Conservation (phyloP, 2,113 vertebrate species). For the Paedocypris sp. region DNA sequence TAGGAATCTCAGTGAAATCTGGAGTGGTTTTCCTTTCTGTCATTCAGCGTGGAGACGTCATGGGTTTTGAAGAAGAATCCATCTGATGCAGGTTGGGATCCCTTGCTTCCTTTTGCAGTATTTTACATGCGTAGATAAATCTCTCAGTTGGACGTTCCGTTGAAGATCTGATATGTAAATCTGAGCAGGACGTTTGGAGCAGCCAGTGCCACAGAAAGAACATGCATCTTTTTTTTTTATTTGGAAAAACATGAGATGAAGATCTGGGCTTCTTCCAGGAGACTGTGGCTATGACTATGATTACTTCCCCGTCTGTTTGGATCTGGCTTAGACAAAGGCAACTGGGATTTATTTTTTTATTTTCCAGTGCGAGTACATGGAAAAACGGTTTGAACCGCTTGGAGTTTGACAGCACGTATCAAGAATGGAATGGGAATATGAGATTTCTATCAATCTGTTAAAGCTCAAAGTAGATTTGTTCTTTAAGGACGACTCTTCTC, state of each 20-base stretch:
- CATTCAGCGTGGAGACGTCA: no score
- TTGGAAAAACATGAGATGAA: not conserved
- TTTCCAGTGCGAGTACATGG: constrained; percentile 35
- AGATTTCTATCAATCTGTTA: constrained; percentile 19
- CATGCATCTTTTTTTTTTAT: not conserved
- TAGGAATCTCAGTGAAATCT: no score
- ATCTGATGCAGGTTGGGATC: no score
- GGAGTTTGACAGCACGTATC: constrained; percentile 33
- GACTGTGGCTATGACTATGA: constrained; percentile 29
- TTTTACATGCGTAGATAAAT: not conserved
- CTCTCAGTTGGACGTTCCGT: not conserved
- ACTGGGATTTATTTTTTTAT: constrained; percentile 33
- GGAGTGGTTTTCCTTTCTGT: no score
- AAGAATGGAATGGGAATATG: constrained; percentile 41
- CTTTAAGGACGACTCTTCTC: not conserved
- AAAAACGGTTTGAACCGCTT: constrained; percentile 27
- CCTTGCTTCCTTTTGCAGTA: not conserved
- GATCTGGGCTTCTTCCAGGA: constrained; percentile 3
- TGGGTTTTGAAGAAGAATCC: no score
- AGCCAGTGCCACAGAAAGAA: not conserved
- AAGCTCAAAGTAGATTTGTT: not conserved
- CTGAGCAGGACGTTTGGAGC: constrained; percentile 8
- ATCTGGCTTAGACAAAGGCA: constrained; percentile 24
- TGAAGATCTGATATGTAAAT: constrained; percentile 11
- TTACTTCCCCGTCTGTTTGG: constrained; percentile 54